Percentiles rank a stretch among this genome's conserved stretches.
These are phyloP conservation scores for Poeciliopsis retropinna DNA, from an alignment of 2,113 vertebrate species.

Conservation along the genomic window DNA sequence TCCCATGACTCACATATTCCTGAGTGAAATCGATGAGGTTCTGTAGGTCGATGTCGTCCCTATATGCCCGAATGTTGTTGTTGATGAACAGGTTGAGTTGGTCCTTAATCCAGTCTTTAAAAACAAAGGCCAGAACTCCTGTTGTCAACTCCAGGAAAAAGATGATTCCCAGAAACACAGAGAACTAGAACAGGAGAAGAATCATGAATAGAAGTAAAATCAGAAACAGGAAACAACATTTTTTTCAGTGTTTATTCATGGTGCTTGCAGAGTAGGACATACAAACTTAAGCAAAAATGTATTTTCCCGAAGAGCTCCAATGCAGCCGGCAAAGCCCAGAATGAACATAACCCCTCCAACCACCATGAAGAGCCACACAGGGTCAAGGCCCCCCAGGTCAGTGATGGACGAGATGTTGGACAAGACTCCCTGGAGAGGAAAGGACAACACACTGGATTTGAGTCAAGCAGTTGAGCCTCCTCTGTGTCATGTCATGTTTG, in stretches of 20 bases:
- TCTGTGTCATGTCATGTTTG: not conserved
- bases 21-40: conserved; percentile 99
- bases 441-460: not conserved
- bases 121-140: conserved; percentile 95
- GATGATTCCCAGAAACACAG: conserved; percentile 97
- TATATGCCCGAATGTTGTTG: conserved; percentile 97
- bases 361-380: conserved; percentile 97
- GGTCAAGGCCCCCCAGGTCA: conserved; percentile 95
- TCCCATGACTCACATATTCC: conserved; percentile 88
- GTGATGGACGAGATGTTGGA: conserved; percentile 99
- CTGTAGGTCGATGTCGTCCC: conserved; percentile 97
- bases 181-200: conserved; percentile 83
- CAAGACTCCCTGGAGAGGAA: conserved; percentile 86
- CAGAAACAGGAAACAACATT: rapidly evolving
- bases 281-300: conserved; percentile 98
- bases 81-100: conserved; percentile 99
- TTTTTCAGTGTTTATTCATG: rapidly evolving
- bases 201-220: not conserved
- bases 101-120: conserved; percentile 99
- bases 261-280: conserved; percentile 60
- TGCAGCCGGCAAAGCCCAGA: conserved; percentile 96
- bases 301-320: conserved; percentile 95
- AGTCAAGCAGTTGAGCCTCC: not conserved
- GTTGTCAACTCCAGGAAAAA: conserved; percentile 98
- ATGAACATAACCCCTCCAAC: conserved; percentile 98